Conservation (phyloP, 2,888 invertebrate species). For the Drosophila subquinaria region DNA sequence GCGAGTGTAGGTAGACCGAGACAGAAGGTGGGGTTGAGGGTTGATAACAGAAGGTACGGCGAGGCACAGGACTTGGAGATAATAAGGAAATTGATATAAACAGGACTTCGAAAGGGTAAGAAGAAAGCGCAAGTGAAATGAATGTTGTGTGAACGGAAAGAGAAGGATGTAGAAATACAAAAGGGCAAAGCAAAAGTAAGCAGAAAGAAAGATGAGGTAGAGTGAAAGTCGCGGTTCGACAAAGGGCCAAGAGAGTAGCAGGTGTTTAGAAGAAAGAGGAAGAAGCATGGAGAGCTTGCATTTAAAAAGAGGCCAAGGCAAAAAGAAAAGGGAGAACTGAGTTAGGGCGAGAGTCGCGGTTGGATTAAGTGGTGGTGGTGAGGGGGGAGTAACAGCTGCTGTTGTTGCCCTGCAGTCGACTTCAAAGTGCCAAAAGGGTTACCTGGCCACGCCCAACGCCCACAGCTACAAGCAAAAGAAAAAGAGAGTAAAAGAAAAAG, state of each 20-base stretch:
- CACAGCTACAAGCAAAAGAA: conserved; percentile 1
- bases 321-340: background rate
- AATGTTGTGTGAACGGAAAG: background rate
- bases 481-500: background rate
- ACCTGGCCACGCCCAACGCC: conserved; percentile 34
- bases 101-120: too few species aligned
- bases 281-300: background rate
- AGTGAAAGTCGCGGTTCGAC: background rate
- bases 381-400: conserved; percentile 27
- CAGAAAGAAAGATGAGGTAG: background rate
- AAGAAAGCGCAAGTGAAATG: background rate
- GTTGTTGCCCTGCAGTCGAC: conserved; percentile 30
- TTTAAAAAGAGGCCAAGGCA: background rate
- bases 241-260: background rate
- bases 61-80: background rate
- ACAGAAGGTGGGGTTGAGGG: background rate
- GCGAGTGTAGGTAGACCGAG: background rate
- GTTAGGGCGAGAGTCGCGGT: background rate
- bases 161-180: background rate
- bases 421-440: conserved; percentile 41
- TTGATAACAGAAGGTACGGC: background rate
- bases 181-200: background rate
- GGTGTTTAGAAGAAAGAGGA: background rate
- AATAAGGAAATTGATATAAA: background rate
- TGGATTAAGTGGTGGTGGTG: background rate